Base-by-base conservation (phyloP, 2,888 invertebrate species). In the Erpobdella octoculata region DNA sequence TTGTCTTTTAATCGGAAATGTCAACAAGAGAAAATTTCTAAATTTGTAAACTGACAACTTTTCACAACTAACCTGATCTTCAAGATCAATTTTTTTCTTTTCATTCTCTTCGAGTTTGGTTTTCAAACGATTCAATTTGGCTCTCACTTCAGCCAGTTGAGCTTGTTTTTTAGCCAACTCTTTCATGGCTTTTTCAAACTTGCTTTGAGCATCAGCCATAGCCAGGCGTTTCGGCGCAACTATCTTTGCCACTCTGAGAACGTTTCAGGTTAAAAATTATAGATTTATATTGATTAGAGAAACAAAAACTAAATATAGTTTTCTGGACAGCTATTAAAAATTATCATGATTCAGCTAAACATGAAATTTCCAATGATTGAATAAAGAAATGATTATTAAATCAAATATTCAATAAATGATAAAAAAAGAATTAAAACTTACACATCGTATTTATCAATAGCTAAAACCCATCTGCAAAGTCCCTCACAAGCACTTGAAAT, bases 401-500 rank as follows among this genome's bases (percentile, higher is more conserved):
- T n/a, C n/a, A n/a, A n/a, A n/a, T n/a, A n/a, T n/a, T n/a, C n/a
- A n/a, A n/a, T n/a, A n/a, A n/a, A n/a, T n/a, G n/a, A n/a, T n/a
- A n/a, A n/a, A n/a, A n/a, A n/a, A n/a, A n/a, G n/a, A n/a, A n/a
- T n/a, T n/a, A n/a, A 38, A 12, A 73, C 78, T 77, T 75, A 82
- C 82, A 79, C 80, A 78, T 83, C 83, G 75, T 83, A 83, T 35
- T 80, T 78, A 64, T 84, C 83, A 80, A 84, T 83, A 72, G 84
- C 83, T 71, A 80, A 71, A n/a, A 81, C 79, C 83, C 83, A 84
- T 73, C 79, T 80, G 76, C 82, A 81, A 72, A 84, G 76, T 87
- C 90, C 93, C 85, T 94, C 93, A 78, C 91, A 91, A 8, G 94
- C 94, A 0, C 89, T 89, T 0, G 94, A 93, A 0, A 92, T 92